These are phyloP conservation scores for Dioctria rufipes DNA, from an alignment of 2,888 invertebrate species.

Conservation along the genomic window DNA sequence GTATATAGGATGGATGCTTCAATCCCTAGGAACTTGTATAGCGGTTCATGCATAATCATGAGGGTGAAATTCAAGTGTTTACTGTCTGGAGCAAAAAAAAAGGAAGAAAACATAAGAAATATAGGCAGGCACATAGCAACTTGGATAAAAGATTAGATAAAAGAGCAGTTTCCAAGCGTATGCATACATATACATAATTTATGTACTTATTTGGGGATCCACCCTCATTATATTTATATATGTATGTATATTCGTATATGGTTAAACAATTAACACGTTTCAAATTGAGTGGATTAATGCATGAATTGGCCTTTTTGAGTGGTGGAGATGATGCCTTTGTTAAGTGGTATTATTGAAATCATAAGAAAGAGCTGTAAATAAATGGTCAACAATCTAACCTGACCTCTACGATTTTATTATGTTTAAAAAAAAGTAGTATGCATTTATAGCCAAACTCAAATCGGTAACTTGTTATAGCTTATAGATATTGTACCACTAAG, in stretches of 20 bases:
- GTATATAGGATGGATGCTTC: neutral
- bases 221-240: neutral
- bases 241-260: neutral
- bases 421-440: no score
- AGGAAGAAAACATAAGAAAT: neutral
- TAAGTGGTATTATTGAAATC: neutral
- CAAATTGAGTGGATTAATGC: neutral
- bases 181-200: no score
- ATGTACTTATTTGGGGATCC: neutral
- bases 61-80: neutral
- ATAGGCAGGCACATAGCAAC: neutral
- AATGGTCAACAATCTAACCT: no score
- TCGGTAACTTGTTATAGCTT: no score
- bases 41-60: neutral
- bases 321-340: no score
- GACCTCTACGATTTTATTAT: no score
- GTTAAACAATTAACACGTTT: neutral
- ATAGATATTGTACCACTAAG: no score
- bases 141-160: conserved; percentile 10
- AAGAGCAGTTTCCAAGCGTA: neutral
- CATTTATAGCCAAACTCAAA: no score
- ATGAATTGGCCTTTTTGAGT: neutral
- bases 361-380: neutral
- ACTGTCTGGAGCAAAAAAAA: neutral
- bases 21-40: neutral